Base-by-base conservation (phyloP, 2,888 invertebrate genomes). In the Gymnoscelis rufifasciata region DNA sequence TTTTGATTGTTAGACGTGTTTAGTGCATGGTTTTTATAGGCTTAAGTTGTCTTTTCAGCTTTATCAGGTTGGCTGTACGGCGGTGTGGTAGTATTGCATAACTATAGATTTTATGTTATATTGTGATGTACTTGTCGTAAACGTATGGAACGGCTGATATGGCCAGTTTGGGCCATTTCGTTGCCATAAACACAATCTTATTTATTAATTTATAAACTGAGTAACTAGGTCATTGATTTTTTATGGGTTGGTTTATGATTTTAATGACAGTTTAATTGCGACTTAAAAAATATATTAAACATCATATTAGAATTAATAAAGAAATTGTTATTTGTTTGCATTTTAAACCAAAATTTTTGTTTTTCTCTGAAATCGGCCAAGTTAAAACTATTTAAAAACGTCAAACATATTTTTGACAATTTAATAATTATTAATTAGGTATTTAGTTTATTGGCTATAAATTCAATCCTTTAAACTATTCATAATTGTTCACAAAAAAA, bases 11-110 rank as follows among this genome's bases (percentile, higher is more conserved):
- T 68, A 68, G 62, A 66, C 66, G 76, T 74, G 83, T 88, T 88
- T 89, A 88, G 88, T 83, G 88, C 87, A 84, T 83, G 86, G 83
- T 83, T 88, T 90, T 89, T 89, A 84, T 84, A 83, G 83, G 86
- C 83, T 80, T 81, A 80, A 87, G 80, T 82, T 84, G 87, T 84
- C 88, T 88, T 88, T 88, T 88, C 88, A 87, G 88, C 86, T 89
- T 88, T 88, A 88, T 88, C 88, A 87, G 87, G 88, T 83, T 79
- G 81, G 74, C 71, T 73, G 84, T 83, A 78, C 78, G 83, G 71
- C 81, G 79, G 88, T 87, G 84, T 77, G 87, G 82, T 82, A 83
- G 78, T 86, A 86, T 84, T 84, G 87, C 86, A 87, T 88, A 84
- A 84, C 82, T 86, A 86, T 86, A 80, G 83, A 74, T 82, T 88